phyloP scores from a whole-genome alignment of 2,113 vertebrate genomes.

The Melierax canorus region DNA sequence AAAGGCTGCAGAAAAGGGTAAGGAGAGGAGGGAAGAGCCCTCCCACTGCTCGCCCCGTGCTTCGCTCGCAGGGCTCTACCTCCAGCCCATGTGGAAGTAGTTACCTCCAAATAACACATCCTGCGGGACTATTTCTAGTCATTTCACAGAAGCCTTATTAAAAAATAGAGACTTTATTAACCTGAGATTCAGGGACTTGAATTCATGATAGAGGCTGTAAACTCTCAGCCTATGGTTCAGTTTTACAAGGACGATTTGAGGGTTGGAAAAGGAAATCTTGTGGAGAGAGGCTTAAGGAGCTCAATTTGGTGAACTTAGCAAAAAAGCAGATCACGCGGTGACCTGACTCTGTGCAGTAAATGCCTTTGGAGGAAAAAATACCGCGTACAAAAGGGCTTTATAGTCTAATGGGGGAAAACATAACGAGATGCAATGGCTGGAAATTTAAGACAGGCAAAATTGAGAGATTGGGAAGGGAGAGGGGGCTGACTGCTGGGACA shows the following conservation, averaged over 20 bases:
- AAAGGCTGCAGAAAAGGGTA: constrained; percentile 66
- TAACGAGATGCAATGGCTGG: background rate
- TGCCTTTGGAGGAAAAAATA: constrained; percentile 20
- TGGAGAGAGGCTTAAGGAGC: constrained; percentile 31
- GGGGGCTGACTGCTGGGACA: background rate
- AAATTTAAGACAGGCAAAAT: constrained; percentile 15
- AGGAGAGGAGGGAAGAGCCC: background rate
- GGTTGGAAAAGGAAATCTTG: constrained; percentile 34
- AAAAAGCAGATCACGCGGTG: background rate
- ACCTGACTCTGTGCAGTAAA: background rate
- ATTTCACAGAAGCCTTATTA: constrained; percentile 61
- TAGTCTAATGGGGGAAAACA: background rate
- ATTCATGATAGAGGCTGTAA: constrained; percentile 43
- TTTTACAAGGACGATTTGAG: constrained; percentile 52
- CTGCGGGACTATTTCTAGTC: constrained; percentile 19
- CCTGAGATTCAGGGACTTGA: constrained; percentile 46
- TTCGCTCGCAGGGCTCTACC: background rate
- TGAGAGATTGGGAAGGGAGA: background rate
- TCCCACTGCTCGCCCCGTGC: background rate
- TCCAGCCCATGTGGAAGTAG: constrained; percentile 56
- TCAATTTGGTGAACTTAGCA: constrained; percentile 1
- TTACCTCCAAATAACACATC: constrained; percentile 55
- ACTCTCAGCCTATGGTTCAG: constrained; percentile 11
- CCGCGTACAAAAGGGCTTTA: background rate
- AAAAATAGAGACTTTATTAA: constrained; percentile 66